Base-by-base conservation (phyloP, 2,113 vertebrate genomes). In the Spilogale gracilis region DNA sequence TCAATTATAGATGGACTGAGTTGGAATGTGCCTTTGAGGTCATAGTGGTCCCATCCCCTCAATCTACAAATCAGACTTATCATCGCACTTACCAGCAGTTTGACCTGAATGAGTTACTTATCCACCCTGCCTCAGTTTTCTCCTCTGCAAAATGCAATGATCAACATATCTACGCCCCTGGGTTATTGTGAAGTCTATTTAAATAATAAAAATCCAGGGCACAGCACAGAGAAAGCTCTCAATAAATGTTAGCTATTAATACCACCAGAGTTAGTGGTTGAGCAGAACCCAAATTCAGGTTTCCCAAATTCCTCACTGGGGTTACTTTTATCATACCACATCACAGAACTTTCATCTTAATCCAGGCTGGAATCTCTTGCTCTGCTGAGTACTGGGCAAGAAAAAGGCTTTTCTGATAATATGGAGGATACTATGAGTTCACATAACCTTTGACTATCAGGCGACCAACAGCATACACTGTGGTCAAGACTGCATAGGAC, bases 171-270 rank as follows among this genome's bases (percentile, higher is more conserved):
- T 23, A 4, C 73, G 76, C 13, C 58, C 43, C 43, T 4, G 27
- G 82, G 27, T 94, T 78, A 5, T 71, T 32, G 6, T 69, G 69
- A 90, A 27, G 32, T 78, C 89, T 91, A 89, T 78, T 91, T 91
- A 89, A 74, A n/a, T 91, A 38, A 56, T 38, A 71, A 23, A 80
- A 80, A 88, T 25, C 54, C 9, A 74, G 56, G 21, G 9, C 58
- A 56, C 4, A 45, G 6, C 81, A 88, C n/a, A 89, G 73, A 79
- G 12, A 61, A 38, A 89, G 20, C 1, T 52, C n/a, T 89, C 32
- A 32, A 13, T 32, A 83, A 58, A 32, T 71, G 13, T 69, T 74
- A 69, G 58, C 45, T 93, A 48, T n/a, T 94, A 50, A 56, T 89
- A 67, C 43, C 45, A 89, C 7, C 38, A 76, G 87, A 69, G 14